Evolutionary conservation across 1,140 invertebrate species (phyloP).

Genomic region (Pachypsylla venusta): DNA sequence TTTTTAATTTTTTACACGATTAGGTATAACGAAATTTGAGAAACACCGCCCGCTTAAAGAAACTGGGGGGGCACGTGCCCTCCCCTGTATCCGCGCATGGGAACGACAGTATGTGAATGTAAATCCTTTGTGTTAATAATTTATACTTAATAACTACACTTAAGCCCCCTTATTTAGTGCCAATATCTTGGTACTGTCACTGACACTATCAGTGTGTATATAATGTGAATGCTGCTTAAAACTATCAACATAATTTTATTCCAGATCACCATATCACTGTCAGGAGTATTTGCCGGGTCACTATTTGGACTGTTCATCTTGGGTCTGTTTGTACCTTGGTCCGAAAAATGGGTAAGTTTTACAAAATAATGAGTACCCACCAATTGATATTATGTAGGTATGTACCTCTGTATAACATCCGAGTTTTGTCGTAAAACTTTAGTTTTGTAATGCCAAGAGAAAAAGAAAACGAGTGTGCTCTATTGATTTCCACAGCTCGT

Average conservation of each 20-base stretch:
- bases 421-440: neutral
- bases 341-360: conserved; percentile 39
- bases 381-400: neutral
- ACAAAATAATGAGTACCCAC: neutral
- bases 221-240: neutral
- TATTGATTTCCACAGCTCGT: neutral
- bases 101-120: too few species aligned
- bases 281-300: conserved; percentile 63
- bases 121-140: neutral
- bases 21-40: neutral
- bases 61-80: too few species aligned
- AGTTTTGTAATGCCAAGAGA: neutral
- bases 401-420: neutral
- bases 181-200: neutral
- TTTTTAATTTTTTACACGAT: neutral
- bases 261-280: conserved; percentile 53
- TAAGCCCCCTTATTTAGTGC: neutral
- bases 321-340: conserved; percentile 70
- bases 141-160: neutral
- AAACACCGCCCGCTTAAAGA: too few species aligned
- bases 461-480: neutral
- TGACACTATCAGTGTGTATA: neutral
- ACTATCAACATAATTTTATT: conserved; percentile 23
- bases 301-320: conserved; percentile 72
- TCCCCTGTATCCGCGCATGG: too few species aligned